These are phyloP conservation scores for Hipposideros armiger DNA, from an alignment of 2,113 vertebrate species.

Conservation along the genomic window DNA sequence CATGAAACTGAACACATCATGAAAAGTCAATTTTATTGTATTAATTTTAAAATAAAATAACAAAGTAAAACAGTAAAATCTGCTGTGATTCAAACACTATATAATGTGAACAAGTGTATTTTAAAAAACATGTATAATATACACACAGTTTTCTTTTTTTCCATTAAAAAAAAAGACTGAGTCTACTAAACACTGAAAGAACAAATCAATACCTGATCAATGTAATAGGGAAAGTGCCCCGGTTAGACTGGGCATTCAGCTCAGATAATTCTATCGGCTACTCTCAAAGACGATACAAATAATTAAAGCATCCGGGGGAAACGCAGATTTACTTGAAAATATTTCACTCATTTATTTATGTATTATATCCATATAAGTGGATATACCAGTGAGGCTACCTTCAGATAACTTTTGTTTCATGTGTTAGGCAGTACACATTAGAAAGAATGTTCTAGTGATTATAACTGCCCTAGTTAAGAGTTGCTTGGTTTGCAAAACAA, in stretches of 20 bases:
- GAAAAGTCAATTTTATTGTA: not conserved
- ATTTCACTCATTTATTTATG: not conserved
- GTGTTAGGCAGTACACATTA: not conserved
- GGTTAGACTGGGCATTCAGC: not conserved
- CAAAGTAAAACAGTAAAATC: not conserved
- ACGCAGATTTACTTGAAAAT: constrained; percentile 25
- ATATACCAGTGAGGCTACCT: not conserved
- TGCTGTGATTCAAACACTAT: not conserved
- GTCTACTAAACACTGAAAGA: constrained; percentile 7
- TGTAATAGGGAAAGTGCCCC: not conserved
- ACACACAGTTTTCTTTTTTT: constrained; percentile 9
- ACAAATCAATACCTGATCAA: constrained; percentile 8
- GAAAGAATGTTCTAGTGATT: not conserved
- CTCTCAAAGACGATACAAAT: constrained; percentile 48
- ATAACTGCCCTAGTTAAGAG: not conserved
- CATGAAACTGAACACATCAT: not conserved
- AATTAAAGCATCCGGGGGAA: not conserved
- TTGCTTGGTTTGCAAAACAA: not conserved
- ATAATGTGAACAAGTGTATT: not conserved
- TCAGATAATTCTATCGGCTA: not conserved
- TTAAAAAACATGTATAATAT: not conserved
- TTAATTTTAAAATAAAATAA: constrained; percentile 59
- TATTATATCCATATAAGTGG: not conserved
- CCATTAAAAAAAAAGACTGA: not conserved
- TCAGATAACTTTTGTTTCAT: not conserved